These are phyloP conservation scores for Calephelis nemesis DNA, from an alignment of 1,140 invertebrate genomes.

Conservation along the genomic window DNA sequence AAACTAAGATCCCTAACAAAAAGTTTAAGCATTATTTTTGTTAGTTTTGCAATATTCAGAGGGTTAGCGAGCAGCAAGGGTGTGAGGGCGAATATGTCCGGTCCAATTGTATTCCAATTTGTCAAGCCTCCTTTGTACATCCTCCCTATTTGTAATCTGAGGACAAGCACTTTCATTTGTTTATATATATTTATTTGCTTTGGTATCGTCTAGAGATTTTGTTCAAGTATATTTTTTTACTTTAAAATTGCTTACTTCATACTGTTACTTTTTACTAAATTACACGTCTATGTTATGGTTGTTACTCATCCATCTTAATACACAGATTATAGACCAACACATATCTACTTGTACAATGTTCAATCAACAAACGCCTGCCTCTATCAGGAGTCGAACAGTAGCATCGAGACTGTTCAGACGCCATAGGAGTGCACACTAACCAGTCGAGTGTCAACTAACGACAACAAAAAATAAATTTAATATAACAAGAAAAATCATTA, in stretches of 20 bases:
- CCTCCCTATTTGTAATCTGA: background rate
- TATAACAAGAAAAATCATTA: no score
- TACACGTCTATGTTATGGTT: no score
- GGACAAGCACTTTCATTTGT: background rate
- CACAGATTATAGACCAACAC: no score
- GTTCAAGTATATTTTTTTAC: background rate
- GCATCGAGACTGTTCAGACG: no score
- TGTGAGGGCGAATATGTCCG: constrained; percentile 40
- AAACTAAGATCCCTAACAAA: background rate
- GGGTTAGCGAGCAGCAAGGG: constrained; percentile 21
- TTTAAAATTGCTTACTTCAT: background rate
- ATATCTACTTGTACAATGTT: no score
- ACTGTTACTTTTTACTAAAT: no score
- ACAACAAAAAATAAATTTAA: no score
- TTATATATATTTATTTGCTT: constrained; percentile 1
- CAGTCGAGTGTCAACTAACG: no score
- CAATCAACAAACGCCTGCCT: background rate
- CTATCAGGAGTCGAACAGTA: background rate
- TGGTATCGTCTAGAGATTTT: background rate
- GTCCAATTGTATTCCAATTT: constrained; percentile 60
- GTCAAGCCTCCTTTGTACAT: constrained; percentile 40
- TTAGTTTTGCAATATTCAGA: constrained; percentile 12
- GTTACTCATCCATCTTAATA: no score
- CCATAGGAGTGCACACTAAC: no score
- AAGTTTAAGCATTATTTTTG: background rate